Evolutionary conservation across 2,797 vertebrate species (phyloP).

Genomic region (Scyliorhinus canicula): DNA sequence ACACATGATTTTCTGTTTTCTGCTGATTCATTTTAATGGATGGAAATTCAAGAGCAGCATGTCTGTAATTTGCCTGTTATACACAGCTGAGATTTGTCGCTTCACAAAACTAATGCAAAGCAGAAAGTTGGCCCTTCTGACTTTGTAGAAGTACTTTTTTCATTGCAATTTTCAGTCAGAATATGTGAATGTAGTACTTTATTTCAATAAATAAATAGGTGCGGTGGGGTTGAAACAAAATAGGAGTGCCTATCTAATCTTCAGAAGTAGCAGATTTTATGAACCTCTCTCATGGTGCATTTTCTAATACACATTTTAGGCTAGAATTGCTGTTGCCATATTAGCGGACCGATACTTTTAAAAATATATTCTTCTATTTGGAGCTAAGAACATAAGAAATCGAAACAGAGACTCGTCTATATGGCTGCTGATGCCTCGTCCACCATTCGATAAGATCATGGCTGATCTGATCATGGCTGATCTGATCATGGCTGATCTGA

Average conservation of each 20-base stretch:
- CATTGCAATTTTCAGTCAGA: background rate
- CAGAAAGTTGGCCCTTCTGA: background rate
- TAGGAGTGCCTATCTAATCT: no score
- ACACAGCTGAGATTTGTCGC: background rate
- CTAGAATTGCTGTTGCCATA: background rate
- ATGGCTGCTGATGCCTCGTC: no score
- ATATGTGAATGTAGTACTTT: background rate
- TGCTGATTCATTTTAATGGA: background rate
- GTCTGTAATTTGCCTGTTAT: background rate
- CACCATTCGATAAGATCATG: no score
- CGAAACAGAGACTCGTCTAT: no score
- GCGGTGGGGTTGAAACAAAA: no score
- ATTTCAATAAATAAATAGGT: background rate
- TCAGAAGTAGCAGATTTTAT: background rate
- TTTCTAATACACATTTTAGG: background rate
- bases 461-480: no score
- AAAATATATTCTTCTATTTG: no score
- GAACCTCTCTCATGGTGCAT: background rate
- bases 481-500: no score
- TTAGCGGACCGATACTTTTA: background rate
- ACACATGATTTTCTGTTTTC: constrained; percentile 1
- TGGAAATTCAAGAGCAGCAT: background rate
- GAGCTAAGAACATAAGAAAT: no score
- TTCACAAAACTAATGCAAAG: background rate
- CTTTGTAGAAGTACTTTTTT: background rate